These are phyloP conservation scores for Poicephalus gulielmi DNA, from an alignment of 2,113 vertebrate species.

Conservation along the genomic window DNA sequence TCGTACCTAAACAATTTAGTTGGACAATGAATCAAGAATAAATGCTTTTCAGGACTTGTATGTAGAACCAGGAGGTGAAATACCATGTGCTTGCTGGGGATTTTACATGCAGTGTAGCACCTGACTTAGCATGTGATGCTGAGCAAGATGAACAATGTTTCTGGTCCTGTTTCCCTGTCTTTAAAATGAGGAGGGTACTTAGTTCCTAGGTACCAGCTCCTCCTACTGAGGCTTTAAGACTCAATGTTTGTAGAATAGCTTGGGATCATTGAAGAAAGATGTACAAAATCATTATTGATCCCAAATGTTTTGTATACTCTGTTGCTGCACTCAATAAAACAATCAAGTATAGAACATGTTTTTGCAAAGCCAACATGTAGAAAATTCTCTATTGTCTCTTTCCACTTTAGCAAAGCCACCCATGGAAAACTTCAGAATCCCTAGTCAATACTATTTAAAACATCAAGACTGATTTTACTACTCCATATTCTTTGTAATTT, in stretches of 20 bases:
- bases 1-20: background rate
- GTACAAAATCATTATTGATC: slow-evolving; percentile 33
- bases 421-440: slow-evolving; percentile 24
- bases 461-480: slow-evolving; percentile 24
- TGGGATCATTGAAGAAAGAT: slow-evolving; percentile 1
- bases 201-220: background rate
- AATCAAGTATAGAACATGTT: slow-evolving; percentile 40
- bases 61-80: background rate
- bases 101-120: background rate
- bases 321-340: slow-evolving; percentile 17
- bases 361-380: slow-evolving; percentile 25
- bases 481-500: slow-evolving; percentile 19
- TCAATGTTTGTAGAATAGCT: background rate
- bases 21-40: background rate
- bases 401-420: slow-evolving; percentile 34
- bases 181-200: background rate
- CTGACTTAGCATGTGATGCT: background rate
- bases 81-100: background rate
- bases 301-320: slow-evolving; percentile 42
- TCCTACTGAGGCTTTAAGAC: background rate
- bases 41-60: background rate
- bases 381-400: slow-evolving; percentile 49
- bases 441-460: slow-evolving; percentile 48
- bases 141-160: background rate
- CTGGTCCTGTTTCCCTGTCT: background rate